phyloP scores from a whole-genome alignment of 2,888 invertebrate species.

The Noctua fimbriata region DNA sequence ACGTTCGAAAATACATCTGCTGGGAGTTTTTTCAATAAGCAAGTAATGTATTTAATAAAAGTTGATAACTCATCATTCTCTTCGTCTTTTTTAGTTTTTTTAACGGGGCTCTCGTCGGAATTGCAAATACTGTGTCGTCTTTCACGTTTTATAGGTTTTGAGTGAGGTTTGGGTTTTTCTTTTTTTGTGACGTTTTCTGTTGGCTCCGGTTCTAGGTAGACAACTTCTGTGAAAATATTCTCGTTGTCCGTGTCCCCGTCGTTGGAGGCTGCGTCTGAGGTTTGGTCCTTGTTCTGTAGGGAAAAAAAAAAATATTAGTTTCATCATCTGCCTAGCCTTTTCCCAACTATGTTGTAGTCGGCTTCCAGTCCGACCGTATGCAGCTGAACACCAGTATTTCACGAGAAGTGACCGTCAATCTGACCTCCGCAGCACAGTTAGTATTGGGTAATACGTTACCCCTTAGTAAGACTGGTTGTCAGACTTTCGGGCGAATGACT shows the following conservation, averaged over 20 bases:
- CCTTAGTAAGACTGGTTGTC: too few species aligned
- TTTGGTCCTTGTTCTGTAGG: slow-evolving; percentile 52
- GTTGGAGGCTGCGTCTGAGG: slow-evolving; percentile 54
- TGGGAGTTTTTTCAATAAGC: slow-evolving; percentile 76
- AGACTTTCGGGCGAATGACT: too few species aligned
- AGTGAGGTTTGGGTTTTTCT: slow-evolving; percentile 2
- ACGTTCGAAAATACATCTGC: slow-evolving; percentile 71
- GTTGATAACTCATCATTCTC: slow-evolving; percentile 72
- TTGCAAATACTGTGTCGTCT: neutral
- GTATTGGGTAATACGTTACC: too few species aligned
- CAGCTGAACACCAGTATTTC: too few species aligned
- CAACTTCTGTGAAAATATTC: slow-evolving; percentile 72
- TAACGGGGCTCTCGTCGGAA: slow-evolving; percentile 11
- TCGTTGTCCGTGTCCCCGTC: slow-evolving; percentile 51
- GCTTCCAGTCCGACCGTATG: too few species aligned
- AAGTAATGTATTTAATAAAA: slow-evolving; percentile 77
- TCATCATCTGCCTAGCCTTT: too few species aligned
- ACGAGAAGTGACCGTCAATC: too few species aligned
- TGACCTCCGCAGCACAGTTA: too few species aligned
- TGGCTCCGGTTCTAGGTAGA: slow-evolving; percentile 73
- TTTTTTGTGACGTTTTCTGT: slow-evolving; percentile 18
- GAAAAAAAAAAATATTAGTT: neutral
- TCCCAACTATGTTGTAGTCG: too few species aligned
- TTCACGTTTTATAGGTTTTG: slow-evolving; percentile 26
- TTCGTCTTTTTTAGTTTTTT: slow-evolving; percentile 25